Evolutionary conservation across 53 echinoderm and acorn worm species (phyloP).

Genomic region (Echinarachnius parma): DNA sequence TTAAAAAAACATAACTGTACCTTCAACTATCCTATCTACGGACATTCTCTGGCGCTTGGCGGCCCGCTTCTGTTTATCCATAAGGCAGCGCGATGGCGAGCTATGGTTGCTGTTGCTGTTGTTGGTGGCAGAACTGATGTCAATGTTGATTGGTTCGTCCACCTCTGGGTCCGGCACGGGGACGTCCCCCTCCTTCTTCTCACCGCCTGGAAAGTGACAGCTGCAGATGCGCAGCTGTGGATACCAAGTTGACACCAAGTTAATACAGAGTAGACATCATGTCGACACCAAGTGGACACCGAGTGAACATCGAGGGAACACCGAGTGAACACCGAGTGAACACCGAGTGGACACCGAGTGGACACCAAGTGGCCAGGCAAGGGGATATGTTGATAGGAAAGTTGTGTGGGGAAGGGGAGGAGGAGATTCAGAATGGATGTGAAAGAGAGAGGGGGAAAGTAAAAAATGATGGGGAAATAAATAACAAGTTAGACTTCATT

Average conservation of each 20-base stretch:
- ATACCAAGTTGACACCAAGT: too few species aligned
- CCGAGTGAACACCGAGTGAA: not conserved
- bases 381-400: not conserved
- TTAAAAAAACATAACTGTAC: too few species aligned
- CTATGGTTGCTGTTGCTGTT: slow-evolving; percentile 64
- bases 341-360: not conserved
- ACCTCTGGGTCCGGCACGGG: slow-evolving; percentile 98
- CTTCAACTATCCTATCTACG: slow-evolving; percentile 99
- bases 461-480: too few species aligned
- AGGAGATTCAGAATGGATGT: not conserved
- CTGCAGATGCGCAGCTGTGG: slow-evolving; percentile 97
- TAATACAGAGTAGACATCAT: slow-evolving; percentile 2
- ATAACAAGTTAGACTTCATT: not conserved
- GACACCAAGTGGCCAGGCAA: not conserved
- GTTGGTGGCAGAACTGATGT: slow-evolving; percentile 76
- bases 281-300: not conserved
- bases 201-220: slow-evolving; percentile 97
- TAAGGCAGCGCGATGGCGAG: slow-evolving; percentile 92
- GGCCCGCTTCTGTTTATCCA: slow-evolving; percentile 88
- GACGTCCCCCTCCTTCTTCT: slow-evolving; percentile 99
- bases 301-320: too few species aligned
- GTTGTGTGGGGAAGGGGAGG: not conserved
- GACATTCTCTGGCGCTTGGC: slow-evolving; percentile 99
- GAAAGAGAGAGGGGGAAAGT: too few species aligned
- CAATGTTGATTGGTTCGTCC: slow-evolving; percentile 95